These are phyloP conservation scores for Enteromius afrohamiltoni DNA, from an alignment of 2,797 vertebrate species.

Conservation along the genomic window DNA sequence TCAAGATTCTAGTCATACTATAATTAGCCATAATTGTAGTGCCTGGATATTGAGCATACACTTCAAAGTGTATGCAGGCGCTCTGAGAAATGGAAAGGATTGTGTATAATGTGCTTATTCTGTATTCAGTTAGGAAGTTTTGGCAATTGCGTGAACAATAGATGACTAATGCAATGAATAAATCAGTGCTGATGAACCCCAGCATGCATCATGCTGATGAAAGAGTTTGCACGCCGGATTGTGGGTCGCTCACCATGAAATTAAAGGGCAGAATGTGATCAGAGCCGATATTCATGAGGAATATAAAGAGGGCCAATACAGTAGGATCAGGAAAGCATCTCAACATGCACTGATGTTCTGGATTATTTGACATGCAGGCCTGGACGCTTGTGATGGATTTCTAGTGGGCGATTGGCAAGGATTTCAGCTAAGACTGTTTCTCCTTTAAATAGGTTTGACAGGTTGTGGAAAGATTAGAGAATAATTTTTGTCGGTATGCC, in stretches of 20 bases:
- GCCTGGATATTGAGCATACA: neutral
- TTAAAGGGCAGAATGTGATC: conserved; percentile 46
- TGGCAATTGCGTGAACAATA: neutral
- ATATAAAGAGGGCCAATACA: conserved; percentile 24
- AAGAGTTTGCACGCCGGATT: conserved; percentile 35
- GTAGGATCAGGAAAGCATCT: neutral
- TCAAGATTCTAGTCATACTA: neutral
- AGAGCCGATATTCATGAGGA: conserved; percentile 38
- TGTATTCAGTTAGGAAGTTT: conserved; percentile 19
- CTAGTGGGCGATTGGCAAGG: neutral
- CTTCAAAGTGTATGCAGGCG: neutral
- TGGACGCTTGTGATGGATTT: neutral
- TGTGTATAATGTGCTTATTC: neutral
- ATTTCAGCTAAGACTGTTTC: neutral
- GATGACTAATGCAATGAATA: conserved; percentile 38
- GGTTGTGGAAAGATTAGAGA: neutral
- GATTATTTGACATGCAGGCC: conserved; percentile 6
- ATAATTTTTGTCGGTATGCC: neutral
- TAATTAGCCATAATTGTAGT: neutral
- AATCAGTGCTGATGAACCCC: conserved; percentile 35
- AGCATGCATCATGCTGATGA: conserved; percentile 22
- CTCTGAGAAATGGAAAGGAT: neutral
- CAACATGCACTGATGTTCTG: neutral
- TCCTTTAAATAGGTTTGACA: neutral
- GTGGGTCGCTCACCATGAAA: conserved; percentile 45